phyloP scores from a whole-genome alignment of 2,888 invertebrate genomes.

The Drosophila maculinotata region DNA sequence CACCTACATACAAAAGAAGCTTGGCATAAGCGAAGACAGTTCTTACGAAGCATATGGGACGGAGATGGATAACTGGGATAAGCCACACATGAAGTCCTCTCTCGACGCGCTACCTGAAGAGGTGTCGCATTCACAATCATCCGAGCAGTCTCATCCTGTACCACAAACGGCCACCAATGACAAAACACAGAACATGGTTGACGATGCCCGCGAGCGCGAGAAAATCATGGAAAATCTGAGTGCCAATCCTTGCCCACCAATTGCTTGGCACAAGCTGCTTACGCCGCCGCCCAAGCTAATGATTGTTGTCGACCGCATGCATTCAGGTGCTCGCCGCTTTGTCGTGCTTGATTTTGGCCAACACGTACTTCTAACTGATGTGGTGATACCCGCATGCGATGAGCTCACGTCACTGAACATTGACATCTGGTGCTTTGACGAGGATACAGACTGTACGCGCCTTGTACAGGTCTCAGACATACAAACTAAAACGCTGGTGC shows the following conservation, averaged over 20 bases:
- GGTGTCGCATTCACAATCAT: slow-evolving; percentile 33
- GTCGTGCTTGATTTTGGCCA: slow-evolving; percentile 96
- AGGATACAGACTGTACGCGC: slow-evolving; percentile 93
- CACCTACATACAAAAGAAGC: slow-evolving; percentile 67
- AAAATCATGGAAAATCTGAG: slow-evolving; percentile 57
- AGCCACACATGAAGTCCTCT: slow-evolving; percentile 31
- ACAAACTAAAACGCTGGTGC: slow-evolving; percentile 92
- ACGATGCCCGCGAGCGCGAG: slow-evolving; percentile 54
- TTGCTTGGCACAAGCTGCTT: slow-evolving; percentile 92
- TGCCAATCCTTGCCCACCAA: slow-evolving; percentile 78
- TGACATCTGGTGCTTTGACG: slow-evolving; percentile 95
- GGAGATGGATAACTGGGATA: slow-evolving; percentile 61
- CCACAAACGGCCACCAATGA: slow-evolving; percentile 23
- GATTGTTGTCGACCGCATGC: slow-evolving; percentile 96
- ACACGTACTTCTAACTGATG: slow-evolving; percentile 93
- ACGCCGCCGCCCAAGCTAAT: slow-evolving; percentile 93
- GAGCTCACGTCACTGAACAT: slow-evolving; percentile 94
- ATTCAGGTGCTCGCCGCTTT: slow-evolving; percentile 96
- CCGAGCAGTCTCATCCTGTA: slow-evolving; percentile 29
- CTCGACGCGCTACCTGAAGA: slow-evolving; percentile 49
- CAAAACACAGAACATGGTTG: slow-evolving; percentile 34
- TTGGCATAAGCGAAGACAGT: slow-evolving; percentile 57
- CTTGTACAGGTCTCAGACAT: slow-evolving; percentile 95
- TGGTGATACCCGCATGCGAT: slow-evolving; percentile 92
- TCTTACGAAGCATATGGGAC: slow-evolving; percentile 29